Evolutionary conservation across 2,113 vertebrate genomes (phyloP).

Genomic region (Cervus canadensis): DNA sequence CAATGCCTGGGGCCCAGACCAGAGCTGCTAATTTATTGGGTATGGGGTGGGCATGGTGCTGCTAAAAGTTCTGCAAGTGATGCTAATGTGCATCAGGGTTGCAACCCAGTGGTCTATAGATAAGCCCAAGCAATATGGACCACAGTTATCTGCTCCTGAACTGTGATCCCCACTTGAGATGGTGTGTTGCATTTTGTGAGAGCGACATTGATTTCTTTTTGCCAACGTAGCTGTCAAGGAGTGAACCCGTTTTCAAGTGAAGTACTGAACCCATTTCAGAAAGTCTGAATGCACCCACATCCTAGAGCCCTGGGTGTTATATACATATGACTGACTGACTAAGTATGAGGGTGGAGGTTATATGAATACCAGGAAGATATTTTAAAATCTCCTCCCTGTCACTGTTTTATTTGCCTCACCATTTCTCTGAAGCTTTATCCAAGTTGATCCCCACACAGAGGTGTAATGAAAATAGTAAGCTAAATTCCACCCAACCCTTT

Average conservation of each 20-base stretch:
- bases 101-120: background rate
- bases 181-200: background rate
- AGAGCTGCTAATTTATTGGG: background rate
- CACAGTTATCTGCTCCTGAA: background rate
- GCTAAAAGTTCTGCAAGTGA: background rate
- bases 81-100: background rate
- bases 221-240: background rate
- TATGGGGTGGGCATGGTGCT: background rate
- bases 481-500: background rate
- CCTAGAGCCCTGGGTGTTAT: background rate
- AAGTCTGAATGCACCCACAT: background rate
- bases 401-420: background rate
- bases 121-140: background rate
- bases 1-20: background rate
- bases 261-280: background rate
- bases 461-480: background rate
- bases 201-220: background rate
- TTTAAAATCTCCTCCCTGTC: background rate
- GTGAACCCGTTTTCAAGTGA: background rate
- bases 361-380: background rate
- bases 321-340: background rate
- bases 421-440: background rate
- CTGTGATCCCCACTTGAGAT: background rate
- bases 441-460: background rate
- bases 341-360: background rate